phyloP scores from a whole-genome alignment of 2,113 vertebrate species.

The Clinocottus analis region DNA sequence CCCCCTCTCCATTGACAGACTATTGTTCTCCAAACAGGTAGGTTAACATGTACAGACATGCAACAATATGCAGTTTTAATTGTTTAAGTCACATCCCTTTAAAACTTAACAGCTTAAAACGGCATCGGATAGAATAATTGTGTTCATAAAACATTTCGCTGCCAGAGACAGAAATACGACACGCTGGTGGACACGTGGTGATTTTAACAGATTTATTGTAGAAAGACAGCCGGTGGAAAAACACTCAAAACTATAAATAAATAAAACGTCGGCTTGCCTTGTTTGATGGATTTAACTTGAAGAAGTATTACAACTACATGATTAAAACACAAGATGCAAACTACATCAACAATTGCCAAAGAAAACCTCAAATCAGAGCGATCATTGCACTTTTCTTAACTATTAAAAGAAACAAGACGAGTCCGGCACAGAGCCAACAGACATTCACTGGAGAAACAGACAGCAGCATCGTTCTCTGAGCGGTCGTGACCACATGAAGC shows the following conservation, averaged over 20 bases:
- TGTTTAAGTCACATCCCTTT: neutral
- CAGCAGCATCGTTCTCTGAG: neutral
- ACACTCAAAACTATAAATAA: constrained; percentile 55
- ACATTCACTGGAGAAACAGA: neutral
- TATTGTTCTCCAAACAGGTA: no score
- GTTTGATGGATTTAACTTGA: neutral
- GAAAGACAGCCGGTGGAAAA: constrained; percentile 7
- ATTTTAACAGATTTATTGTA: constrained; percentile 57
- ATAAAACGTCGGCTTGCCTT: constrained; percentile 3
- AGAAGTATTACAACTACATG: no score
- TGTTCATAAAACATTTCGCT: neutral
- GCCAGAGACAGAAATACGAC: neutral
- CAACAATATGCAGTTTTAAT: neutral
- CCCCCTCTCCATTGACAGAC: no score
- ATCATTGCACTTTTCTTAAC: neutral
- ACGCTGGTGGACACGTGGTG: neutral
- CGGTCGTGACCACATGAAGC: neutral
- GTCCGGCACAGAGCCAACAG: neutral
- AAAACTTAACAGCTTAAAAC: neutral
- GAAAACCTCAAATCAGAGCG: constrained; percentile 6
- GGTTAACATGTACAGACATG: neutral
- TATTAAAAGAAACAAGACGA: neutral
- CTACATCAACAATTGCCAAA: neutral
- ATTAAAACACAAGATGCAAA: neutral
- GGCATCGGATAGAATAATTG: neutral